Percentiles rank a stretch among this genome's conserved stretches.
phyloP scores from a whole-genome alignment of 2,113 vertebrate species.

The Aegithalos caudatus region DNA sequence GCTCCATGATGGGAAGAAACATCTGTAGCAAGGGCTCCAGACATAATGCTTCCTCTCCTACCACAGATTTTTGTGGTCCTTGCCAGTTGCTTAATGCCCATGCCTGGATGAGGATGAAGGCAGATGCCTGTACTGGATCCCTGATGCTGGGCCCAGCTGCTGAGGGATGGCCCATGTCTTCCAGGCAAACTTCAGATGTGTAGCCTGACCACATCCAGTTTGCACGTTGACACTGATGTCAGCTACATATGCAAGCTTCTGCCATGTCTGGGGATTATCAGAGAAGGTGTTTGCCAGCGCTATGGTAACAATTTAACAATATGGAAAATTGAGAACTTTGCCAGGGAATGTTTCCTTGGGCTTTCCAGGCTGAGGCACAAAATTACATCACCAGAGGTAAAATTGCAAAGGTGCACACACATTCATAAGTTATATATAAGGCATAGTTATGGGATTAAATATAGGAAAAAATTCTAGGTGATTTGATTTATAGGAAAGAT shows the following conservation, averaged over 20 bases:
- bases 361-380: background rate
- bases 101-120: background rate
- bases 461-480: background rate
- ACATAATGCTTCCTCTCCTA: fast-evolving
- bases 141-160: background rate
- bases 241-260: background rate
- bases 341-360: background rate
- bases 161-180: background rate
- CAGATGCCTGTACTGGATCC: background rate
- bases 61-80: background rate
- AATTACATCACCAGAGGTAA: background rate
- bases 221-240: background rate
- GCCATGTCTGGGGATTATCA: background rate
- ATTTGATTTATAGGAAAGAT: background rate
- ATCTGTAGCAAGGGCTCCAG: fast-evolving
- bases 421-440: background rate
- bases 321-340: background rate
- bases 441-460: background rate
- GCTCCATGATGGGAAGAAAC: fast-evolving
- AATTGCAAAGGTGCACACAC: background rate
- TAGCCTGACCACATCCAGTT: background rate
- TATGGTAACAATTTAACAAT: background rate
- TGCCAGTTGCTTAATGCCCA: background rate
- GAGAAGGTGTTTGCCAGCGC: background rate
- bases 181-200: background rate